Evolutionary conservation across 2,888 invertebrate genomes (phyloP), one percentile per base, ranked within the genome.

Genomic region (Minunthozetes semirufus): DNA sequence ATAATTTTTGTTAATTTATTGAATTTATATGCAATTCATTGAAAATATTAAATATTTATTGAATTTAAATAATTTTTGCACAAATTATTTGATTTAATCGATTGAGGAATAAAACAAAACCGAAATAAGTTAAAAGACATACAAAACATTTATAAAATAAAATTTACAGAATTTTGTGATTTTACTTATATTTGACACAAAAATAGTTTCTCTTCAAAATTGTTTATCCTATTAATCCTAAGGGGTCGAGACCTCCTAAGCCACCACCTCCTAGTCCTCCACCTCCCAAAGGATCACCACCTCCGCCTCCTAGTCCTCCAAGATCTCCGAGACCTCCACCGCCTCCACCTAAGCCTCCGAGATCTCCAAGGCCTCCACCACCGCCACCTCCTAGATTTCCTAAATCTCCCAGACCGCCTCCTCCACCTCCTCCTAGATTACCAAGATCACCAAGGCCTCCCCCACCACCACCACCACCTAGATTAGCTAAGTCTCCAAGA

Each of bases 381-480:
- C 46, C 48, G 6, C 61, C 29, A 13, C 63, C 66, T 46, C 73
- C 73, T 27, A 72, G 25, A 72, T 72, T 46, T 50, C 59, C 72
- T 1, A 73, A 11, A 42, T 48, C 63, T 15, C 63, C 73, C 1
- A 61, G 42, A 13, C 63, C 63, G 15, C 73, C 73, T 42, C 59
- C 50, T 0, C 73, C 73, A 13, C 73, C 73, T 13, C 33, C 33
- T 33, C 56, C 56, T 11, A 19, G 22, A 15, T 25, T 25, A 5
- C 19, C 48, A n/a, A 72, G n/a, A 2, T 56, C 29, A 13, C 56
- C 72, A 17, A 72, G 53, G 1, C 72, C 73, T 33, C 71, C 72
- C n/a, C 71, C 73, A 3, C 73, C 73, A 25, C 27, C 29, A 13
- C 48, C 53, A 8, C 53, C 53, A n/a, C 61, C 68, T 27, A 68